Evolutionary conservation across 2,797 vertebrate genomes (phyloP), one percentile per base, ranked within the genome.

Genomic region (Steatocranus sp.): DNA sequence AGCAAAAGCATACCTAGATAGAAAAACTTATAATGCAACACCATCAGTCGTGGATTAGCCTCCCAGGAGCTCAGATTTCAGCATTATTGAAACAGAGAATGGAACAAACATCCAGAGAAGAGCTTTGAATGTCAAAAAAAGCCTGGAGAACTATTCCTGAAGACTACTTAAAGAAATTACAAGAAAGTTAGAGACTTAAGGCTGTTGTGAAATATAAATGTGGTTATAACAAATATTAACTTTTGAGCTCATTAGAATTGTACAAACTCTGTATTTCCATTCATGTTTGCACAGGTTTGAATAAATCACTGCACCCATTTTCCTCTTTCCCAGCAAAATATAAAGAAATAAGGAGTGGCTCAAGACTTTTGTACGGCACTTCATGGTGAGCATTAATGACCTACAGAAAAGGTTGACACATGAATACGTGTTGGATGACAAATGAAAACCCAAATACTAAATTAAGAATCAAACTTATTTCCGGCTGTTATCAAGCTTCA

Each of bases 261-360:
- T 14, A 63, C 58, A 63, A 63, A 63, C 58, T 36, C 58, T 63
- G 58, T 63, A 36, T 61, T 61, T 61, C 30, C 30, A 34, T 61
- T 61, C 56, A 41, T 66, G 36, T 25, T 68, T 68, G 20, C 36
- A 41, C 5, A 41, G 38, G 63, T 17, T 68, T 68, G 20, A 68
- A 6, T 38, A 20, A 66, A 23, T 66, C 34, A 23, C n/a, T 38
- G 34, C 34, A 66, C 36, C 20, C 7, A 25, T 68, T 66, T 68
- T 25, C 20, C 36, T 41, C 38, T 68, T 7, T 68, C 12, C 20
- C 3, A 43, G 20, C 36, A 66, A 66, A 38, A 41, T 23, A 41
- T 41, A 43, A 68, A 68, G 36, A 68, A 43, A 68, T 41, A 10
- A 68, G 36, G 20, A 41, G 20, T 68, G 36, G 20, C 36, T 68